phyloP scores from a whole-genome alignment of 1,140 invertebrate genomes.

The Microplitis mediator region DNA sequence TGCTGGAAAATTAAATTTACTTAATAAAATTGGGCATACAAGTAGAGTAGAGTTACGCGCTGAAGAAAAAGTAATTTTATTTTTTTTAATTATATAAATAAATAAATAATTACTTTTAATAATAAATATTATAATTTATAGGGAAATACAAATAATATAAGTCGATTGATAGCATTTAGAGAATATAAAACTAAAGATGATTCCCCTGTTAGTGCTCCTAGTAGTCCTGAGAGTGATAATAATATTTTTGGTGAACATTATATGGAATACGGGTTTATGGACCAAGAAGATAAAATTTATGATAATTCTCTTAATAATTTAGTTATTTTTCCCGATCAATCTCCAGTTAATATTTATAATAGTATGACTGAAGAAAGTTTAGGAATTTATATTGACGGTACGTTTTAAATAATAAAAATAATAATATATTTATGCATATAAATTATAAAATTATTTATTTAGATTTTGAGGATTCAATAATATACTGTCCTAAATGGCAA shows the following conservation, averaged over 20 bases:
- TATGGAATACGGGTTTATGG: conserved; percentile 33
- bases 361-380: conserved; percentile 68
- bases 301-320: conserved; percentile 28
- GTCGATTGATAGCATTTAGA: conserved; percentile 41
- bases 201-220: conserved; percentile 44
- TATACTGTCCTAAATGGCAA: conserved; percentile 74
- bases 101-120: neutral
- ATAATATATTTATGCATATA: neutral
- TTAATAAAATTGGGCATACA: conserved; percentile 51
- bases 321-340: conserved; percentile 54
- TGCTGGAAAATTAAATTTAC: conserved; percentile 47
- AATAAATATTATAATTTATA: conserved; percentile 12
- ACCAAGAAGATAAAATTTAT: conserved; percentile 24
- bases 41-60: conserved; percentile 51
- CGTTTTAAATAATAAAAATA: neutral
- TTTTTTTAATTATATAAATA: conserved; percentile 11
- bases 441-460: conserved; percentile 15
- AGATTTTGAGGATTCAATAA: conserved; percentile 74
- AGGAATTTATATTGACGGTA: conserved; percentile 64
- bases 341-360: conserved; percentile 64
- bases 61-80: conserved; percentile 41
- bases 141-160: conserved; percentile 37
- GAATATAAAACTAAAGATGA: conserved; percentile 43
- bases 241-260: conserved; percentile 28
- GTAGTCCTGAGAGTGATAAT: conserved; percentile 47